A percentile compares a stretch with the other conserved stretches of the same genome.
Evolutionary conservation across 1,140 invertebrate species (phyloP).

Genomic region (Centruroides vittatus): DNA sequence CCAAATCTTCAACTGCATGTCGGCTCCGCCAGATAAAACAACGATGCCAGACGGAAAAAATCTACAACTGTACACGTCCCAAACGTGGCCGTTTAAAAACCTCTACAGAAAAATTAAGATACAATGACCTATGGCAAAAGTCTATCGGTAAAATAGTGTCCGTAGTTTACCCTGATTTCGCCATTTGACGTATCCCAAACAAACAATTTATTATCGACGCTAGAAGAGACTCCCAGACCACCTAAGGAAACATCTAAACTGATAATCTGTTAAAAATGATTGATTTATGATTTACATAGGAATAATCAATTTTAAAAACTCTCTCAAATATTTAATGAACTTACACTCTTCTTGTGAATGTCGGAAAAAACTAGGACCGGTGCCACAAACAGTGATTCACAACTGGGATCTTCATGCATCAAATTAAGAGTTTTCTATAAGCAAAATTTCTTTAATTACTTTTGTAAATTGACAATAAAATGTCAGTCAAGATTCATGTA

Average conservation of each 20-base stretch:
- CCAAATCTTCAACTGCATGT: constrained; percentile 54
- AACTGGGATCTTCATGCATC: constrained; percentile 23
- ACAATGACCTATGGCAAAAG: background rate
- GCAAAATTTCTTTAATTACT: background rate
- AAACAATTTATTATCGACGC: constrained; percentile 39
- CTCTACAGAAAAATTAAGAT: constrained; percentile 27
- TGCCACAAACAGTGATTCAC: constrained; percentile 21
- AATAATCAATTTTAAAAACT: background rate
- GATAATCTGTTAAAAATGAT: constrained; percentile 28
- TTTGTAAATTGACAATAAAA: too few species aligned
- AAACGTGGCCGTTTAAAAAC: constrained; percentile 46
- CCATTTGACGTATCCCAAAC: constrained; percentile 48
- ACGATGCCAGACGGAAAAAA: constrained; percentile 59
- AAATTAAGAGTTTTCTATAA: constrained; percentile 10
- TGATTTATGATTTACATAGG: background rate
- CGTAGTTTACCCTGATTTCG: constrained; percentile 32
- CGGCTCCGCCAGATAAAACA: constrained; percentile 48
- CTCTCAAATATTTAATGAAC: background rate
- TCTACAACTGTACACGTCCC: constrained; percentile 49
- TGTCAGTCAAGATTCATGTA: too few species aligned
- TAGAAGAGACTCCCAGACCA: constrained; percentile 44
- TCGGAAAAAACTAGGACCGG: constrained; percentile 17
- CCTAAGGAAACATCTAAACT: constrained; percentile 40
- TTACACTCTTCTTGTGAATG: constrained; percentile 24
- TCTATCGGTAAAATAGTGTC: constrained; percentile 9